Conservation (phyloP, 2,113 vertebrate species). For the Fregetta grallaria region DNA sequence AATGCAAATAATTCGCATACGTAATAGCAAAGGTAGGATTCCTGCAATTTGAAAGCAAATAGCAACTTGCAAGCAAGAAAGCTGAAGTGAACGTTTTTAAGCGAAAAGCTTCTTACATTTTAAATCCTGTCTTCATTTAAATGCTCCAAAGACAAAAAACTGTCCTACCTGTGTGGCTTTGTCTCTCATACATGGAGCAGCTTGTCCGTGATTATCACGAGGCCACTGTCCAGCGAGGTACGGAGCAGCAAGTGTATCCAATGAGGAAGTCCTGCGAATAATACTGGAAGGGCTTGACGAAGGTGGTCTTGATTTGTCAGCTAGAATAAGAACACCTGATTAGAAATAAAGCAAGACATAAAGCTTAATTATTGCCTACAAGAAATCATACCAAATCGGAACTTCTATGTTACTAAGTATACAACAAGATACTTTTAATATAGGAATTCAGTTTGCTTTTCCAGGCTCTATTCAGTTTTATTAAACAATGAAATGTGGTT, state of each 20-base stretch:
- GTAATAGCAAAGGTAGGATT: background rate
- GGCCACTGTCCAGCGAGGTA: conserved; percentile 97
- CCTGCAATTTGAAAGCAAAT: background rate
- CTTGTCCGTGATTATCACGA: conserved; percentile 88
- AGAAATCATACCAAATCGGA: background rate
- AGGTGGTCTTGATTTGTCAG: conserved; percentile 76
- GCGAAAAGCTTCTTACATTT: background rate
- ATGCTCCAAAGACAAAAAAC: background rate
- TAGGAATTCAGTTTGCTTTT: background rate
- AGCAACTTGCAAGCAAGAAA: background rate
- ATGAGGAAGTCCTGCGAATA: conserved; percentile 87
- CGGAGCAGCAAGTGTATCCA: conserved; percentile 89
- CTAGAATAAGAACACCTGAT: conserved; percentile 23
- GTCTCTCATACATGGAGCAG: conserved; percentile 93
- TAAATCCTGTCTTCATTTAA: background rate
- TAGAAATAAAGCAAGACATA: background rate
- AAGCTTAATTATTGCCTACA: background rate
- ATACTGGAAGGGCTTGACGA: conserved; percentile 79
- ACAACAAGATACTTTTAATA: background rate
- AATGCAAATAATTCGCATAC: background rate
- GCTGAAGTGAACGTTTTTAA: background rate
- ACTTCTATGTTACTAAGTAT: background rate
- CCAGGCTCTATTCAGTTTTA: background rate
- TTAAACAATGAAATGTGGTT: background rate
- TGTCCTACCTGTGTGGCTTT: conserved; percentile 92